Evolutionary conservation across 64 coral and sea anemone species (phyloP).

Genomic region (Dendrophyllia cribrosa): DNA sequence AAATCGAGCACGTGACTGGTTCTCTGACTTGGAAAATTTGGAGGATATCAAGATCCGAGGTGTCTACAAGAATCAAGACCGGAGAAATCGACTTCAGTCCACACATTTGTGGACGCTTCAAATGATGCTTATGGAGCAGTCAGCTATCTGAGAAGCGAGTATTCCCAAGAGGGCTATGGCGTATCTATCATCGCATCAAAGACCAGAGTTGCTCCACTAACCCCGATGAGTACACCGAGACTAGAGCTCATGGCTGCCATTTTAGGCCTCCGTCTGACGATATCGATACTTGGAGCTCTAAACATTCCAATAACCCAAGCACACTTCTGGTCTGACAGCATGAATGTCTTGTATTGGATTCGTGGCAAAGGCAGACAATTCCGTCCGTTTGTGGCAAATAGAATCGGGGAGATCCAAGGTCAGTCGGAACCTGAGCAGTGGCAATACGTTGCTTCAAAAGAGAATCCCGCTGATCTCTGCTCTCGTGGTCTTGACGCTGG

Average conservation of each 20-base stretch:
- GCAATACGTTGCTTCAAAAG: conserved; percentile 5
- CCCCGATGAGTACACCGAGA: conserved; percentile 37
- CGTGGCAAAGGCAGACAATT: conserved; percentile 7
- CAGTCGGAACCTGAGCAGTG: background rate
- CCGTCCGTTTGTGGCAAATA: conserved; percentile 52
- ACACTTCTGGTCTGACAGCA: conserved; percentile 50
- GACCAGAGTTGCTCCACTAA: conserved; percentile 34
- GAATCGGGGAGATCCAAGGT: conserved; percentile 52
- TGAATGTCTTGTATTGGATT: conserved; percentile 44
- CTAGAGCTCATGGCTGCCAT: conserved; percentile 60
- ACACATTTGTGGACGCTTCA: conserved; percentile 51
- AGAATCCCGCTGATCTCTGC: conserved; percentile 28
- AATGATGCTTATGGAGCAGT: conserved; percentile 56
- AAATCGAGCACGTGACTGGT: background rate
- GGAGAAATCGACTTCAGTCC: background rate
- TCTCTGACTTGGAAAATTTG: background rate
- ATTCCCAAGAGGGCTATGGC: background rate
- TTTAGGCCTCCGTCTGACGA: conserved; percentile 8
- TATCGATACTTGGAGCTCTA: conserved; percentile 6
- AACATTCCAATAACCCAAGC: background rate
- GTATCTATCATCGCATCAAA: conserved; percentile 41
- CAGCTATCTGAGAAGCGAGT: conserved; percentile 47
- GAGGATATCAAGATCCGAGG: background rate
- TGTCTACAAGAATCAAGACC: background rate
- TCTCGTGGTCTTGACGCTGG: conserved; percentile 18